Evolutionary conservation across 1,140 invertebrate species (phyloP).

Genomic region (Monomorium pharaonis): DNA sequence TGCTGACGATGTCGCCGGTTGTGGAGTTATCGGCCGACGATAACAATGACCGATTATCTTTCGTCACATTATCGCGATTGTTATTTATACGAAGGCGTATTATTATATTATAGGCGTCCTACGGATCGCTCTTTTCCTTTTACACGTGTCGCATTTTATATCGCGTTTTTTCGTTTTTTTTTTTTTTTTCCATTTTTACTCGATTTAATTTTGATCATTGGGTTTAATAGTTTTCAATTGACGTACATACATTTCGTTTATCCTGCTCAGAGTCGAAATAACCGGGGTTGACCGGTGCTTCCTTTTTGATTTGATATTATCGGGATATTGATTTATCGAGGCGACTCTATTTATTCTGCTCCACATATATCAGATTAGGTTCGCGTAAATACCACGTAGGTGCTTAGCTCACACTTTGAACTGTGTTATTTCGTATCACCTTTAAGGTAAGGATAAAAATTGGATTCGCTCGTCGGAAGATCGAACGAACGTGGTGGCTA

Average conservation of each 20-base stretch:
- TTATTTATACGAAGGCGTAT: conserved; percentile 60
- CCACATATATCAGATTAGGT: neutral
- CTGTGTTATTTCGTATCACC: conserved; percentile 51
- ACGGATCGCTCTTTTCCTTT: neutral
- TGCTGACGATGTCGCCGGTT: conserved; percentile 47
- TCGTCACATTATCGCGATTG: conserved; percentile 69
- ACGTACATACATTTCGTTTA: neutral
- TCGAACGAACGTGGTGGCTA: neutral
- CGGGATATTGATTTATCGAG: conserved; percentile 1
- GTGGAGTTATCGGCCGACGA: conserved; percentile 68
- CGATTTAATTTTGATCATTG: neutral
- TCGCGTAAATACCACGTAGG: neutral
- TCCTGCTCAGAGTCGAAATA: neutral
- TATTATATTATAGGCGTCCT: neutral
- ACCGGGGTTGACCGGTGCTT: neutral
- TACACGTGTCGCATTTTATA: neutral
- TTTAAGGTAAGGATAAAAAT: conserved; percentile 5
- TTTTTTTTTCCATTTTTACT: neutral
- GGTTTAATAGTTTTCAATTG: neutral
- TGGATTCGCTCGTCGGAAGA: neutral
- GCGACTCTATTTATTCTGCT: neutral
- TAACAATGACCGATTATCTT: conserved; percentile 73
- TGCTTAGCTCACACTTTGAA: neutral
- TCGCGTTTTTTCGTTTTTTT: neutral
- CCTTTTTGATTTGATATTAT: neutral